Conservation (phyloP, 1,140 invertebrate species). For the Penaeus vannamei region DNA sequence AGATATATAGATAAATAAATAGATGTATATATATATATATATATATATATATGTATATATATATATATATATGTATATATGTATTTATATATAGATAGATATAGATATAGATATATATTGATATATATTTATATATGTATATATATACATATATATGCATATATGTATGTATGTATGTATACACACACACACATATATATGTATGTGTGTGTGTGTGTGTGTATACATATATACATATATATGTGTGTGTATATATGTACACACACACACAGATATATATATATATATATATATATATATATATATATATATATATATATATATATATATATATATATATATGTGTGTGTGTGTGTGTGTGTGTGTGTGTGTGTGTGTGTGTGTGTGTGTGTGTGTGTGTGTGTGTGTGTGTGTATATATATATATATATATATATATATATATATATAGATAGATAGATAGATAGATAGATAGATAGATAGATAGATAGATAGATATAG, state of each 20-base stretch:
- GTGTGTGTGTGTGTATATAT: not conserved
- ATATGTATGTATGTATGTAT: not conserved
- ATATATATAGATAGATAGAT: constrained; percentile 6
- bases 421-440: not conserved
- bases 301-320: constrained; percentile 30
- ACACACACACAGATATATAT: not conserved
- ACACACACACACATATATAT: not conserved
- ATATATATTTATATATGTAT: not conserved
- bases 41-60: not conserved
- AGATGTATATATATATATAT: constrained; percentile 6
- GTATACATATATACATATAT: constrained; percentile 23
- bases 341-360: not conserved
- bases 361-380: not conserved
- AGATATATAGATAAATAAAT: not conserved
- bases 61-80: not conserved
- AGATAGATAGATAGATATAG: not conserved
- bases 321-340: constrained; percentile 17
- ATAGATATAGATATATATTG: not conserved
- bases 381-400: not conserved
- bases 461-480: not conserved
- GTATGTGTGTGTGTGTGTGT: not conserved
- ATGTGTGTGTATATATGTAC: constrained; percentile 6
- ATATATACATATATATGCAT: constrained; percentile 18
- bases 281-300: constrained; percentile 6
- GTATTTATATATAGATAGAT: not conserved